Evolutionary conservation across 2,113 vertebrate genomes (phyloP), one percentile per base, ranked within the genome.

Genomic region (Oncorhynchus masou): DNA sequence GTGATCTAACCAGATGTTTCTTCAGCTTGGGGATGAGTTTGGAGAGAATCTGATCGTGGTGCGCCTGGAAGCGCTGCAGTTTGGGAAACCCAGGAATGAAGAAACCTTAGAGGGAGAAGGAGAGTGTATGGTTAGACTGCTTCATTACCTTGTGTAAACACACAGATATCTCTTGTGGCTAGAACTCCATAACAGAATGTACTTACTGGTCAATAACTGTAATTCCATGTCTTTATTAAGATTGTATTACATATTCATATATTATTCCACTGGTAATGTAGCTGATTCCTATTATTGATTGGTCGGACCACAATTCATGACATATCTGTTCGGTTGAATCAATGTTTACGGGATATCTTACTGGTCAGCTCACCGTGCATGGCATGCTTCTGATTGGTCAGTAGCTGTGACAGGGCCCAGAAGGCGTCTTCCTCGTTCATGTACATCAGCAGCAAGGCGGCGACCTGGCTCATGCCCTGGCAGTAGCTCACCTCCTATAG

Each of bases 31-130:
- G 95, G 71, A 97, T 86, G 64, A 96, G 91, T 85, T 95, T 96
- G 80, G 91, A 95, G 73, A 97, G 88, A 77, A 97, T 95, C 91
- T 96, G 94, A 80, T 97, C 96, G 0, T 97, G 96, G 74, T 97
- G 96, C 15, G 88, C 83, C 89, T 97, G 96, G 88, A 96, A 97
- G 3, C 96, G 88, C 73, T 95, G 95, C 45, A 97, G 94, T 91
- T 97, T 97, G 19, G 96, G 96, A 74, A 97, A 96, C 0, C 96
- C 96, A 3, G 96, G 96, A 75, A 96, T 94, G 81, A 97, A 97
- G 86, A 96, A 94, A 16, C 95, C 94, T 94, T 79, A 16, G 11
- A 48, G 67, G 64, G 39, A 70, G 29, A 74, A 20, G 64, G 29
- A 64, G 62, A 57, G 20, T 2, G 59, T 3, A 2, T 12, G 12